Conservation (phyloP, 2,113 vertebrate genomes). For the Apeltes quadracus region DNA sequence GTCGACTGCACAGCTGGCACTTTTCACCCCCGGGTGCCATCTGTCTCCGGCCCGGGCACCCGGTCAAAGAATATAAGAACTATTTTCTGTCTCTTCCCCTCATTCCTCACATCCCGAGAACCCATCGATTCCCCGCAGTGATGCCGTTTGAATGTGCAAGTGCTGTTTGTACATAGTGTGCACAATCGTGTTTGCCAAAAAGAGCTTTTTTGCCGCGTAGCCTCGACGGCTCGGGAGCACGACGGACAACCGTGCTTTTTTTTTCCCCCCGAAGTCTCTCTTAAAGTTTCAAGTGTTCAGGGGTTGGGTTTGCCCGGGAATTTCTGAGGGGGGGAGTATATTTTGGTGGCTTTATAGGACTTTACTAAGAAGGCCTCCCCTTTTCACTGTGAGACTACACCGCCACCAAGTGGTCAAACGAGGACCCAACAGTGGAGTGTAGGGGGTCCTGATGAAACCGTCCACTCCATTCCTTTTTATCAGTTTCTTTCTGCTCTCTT, state of each 20-base stretch:
- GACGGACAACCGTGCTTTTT: constrained; percentile 36
- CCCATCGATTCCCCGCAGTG: constrained; percentile 31
- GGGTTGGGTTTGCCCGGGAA: constrained; percentile 31
- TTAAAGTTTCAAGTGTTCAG: constrained; percentile 52
- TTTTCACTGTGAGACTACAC: constrained; percentile 80
- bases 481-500: constrained; percentile 9
- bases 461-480: constrained; percentile 31
- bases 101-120: constrained; percentile 21
- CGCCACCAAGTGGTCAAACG: constrained; percentile 74
- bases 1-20: constrained; percentile 43
- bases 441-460: constrained; percentile 40
- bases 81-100: constrained; percentile 28
- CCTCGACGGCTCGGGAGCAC: constrained; percentile 60
- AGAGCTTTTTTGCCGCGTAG: constrained; percentile 64
- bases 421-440: constrained; percentile 19
- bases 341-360: constrained; percentile 61
- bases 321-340: constrained; percentile 30
- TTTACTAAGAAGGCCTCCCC: constrained; percentile 47
- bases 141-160: constrained; percentile 61
- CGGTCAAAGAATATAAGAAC: constrained; percentile 24
- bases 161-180: constrained; percentile 63
- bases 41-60: constrained; percentile 19
- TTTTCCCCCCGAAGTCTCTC: constrained; percentile 53
- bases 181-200: constrained; percentile 62
- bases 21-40: constrained; percentile 44